Evolutionary conservation across 2,888 invertebrate genomes (phyloP).

Genomic region (Antheraea assamensis): DNA sequence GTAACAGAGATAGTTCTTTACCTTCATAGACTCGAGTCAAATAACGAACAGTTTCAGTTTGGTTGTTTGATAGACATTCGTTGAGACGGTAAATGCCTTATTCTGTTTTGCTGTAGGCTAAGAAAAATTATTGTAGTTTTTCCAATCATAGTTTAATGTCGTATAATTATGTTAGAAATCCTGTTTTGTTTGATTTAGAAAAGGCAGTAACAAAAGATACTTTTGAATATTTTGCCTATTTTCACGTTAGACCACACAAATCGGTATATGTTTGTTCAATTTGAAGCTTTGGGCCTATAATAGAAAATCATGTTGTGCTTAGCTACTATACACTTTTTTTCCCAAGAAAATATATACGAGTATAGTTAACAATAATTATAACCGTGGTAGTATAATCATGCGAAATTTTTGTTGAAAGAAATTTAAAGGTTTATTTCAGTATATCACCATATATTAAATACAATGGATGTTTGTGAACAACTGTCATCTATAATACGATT

Average conservation of each 20-base stretch:
- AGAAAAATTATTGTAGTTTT: conserved; percentile 64
- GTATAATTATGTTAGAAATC: neutral
- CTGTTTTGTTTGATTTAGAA: neutral
- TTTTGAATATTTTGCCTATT: neutral
- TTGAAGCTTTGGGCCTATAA: neutral
- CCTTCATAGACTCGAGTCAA: conserved; percentile 53
- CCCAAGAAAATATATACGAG: conserved; percentile 66
- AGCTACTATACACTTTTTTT: conserved; percentile 22
- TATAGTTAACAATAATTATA: too few relatives aligned
- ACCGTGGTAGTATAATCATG: too few relatives aligned
- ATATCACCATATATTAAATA: too few relatives aligned
- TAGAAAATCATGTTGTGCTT: conserved; percentile 51
- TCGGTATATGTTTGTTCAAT: neutral
- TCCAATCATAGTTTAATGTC: conserved; percentile 53
- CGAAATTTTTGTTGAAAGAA: too few relatives aligned
- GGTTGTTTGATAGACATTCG: conserved; percentile 61
- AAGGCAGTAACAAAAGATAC: neutral
- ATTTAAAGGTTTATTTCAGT: too few relatives aligned
- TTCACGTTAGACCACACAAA: neutral
- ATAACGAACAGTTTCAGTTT: conserved; percentile 53
- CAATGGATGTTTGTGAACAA: too few relatives aligned
- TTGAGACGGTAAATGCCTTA: conserved; percentile 73
- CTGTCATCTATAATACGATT: too few relatives aligned
- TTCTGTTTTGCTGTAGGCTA: conserved; percentile 76
- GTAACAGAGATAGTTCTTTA: conserved; percentile 43